A percentile compares a stretch with the other conserved stretches of the same genome.
phyloP scores from a whole-genome alignment of 1,140 invertebrate species.

The Aphidius gifuensis region DNA sequence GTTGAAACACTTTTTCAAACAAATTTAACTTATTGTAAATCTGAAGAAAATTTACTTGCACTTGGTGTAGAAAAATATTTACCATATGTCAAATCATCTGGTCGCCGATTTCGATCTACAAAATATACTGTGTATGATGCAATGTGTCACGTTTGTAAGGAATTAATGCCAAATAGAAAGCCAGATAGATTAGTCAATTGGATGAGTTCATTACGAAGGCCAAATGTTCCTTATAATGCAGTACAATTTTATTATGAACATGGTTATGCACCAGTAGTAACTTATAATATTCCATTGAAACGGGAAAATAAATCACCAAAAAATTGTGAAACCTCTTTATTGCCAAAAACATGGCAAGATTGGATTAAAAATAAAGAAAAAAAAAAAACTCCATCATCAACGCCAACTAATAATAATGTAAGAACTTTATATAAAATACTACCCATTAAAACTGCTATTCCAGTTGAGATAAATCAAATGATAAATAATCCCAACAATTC shows the following conservation, averaged over 20 bases:
- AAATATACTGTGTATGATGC: conserved; percentile 41
- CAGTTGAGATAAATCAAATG: too few species aligned
- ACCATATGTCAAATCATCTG: conserved; percentile 39
- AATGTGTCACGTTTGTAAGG: conserved; percentile 40
- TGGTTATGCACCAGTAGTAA: conserved; percentile 36
- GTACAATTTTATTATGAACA: conserved; percentile 47
- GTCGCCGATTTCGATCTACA: conserved; percentile 39
- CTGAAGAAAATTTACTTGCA: conserved; percentile 60
- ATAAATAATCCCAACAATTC: too few species aligned
- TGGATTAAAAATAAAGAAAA: conserved; percentile 45
- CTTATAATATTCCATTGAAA: conserved; percentile 38
- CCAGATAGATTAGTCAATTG: conserved; percentile 34
- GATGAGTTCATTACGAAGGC: conserved; percentile 31
- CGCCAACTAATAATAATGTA: neutral
- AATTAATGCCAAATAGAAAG: conserved; percentile 45
- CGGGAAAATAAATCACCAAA: conserved; percentile 38
- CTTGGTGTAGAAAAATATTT: conserved; percentile 63
- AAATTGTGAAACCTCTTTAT: conserved; percentile 33
- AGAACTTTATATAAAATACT: too few species aligned
- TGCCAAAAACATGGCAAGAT: conserved; percentile 38
- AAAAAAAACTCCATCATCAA: conserved; percentile 24
- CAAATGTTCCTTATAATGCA: conserved; percentile 35
- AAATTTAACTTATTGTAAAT: conserved; percentile 41
- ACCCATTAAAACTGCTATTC: too few species aligned
- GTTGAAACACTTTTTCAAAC: conserved; percentile 22